Evolutionary conservation across 2,797 vertebrate species (phyloP).

Genomic region (Acipenser ruthenus): DNA sequence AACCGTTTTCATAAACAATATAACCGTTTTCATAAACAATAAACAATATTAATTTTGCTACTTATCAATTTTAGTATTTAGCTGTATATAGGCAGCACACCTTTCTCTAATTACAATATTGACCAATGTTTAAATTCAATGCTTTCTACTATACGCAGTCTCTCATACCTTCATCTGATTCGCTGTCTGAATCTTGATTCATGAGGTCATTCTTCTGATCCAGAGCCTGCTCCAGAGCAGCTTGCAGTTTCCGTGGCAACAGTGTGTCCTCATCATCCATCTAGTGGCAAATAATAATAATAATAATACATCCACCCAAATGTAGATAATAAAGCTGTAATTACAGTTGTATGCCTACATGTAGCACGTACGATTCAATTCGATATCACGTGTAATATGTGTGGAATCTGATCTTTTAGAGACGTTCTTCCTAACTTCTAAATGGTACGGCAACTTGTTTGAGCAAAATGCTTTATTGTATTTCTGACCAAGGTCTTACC

Average conservation of each 20-base stretch:
- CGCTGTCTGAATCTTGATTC: conserved; percentile 93
- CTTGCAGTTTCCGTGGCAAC: conserved; percentile 92
- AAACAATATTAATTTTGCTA: too few species aligned
- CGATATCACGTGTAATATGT: background rate
- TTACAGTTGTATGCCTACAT: background rate
- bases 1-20: too few species aligned
- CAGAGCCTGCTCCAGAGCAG: conserved; percentile 91
- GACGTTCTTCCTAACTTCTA: too few species aligned
- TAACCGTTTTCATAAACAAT: too few species aligned
- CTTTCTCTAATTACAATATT: too few species aligned
- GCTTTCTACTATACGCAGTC: background rate
- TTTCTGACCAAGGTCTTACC: conserved; percentile 53
- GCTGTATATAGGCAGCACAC: too few species aligned
- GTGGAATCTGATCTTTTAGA: background rate
- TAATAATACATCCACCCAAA: background rate
- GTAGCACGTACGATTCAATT: background rate
- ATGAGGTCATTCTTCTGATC: conserved; percentile 94
- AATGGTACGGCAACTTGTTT: too few species aligned
- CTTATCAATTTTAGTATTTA: too few species aligned
- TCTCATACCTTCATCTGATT: conserved; percentile 90
- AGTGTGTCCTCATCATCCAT: conserved; percentile 96
- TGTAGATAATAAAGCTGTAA: background rate
- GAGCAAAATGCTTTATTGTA: too few species aligned
- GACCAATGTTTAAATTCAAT: too few species aligned
- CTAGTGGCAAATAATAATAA: conserved; percentile 49